Conservation (phyloP, 1,140 invertebrate genomes). For the Mamestra configurata region DNA sequence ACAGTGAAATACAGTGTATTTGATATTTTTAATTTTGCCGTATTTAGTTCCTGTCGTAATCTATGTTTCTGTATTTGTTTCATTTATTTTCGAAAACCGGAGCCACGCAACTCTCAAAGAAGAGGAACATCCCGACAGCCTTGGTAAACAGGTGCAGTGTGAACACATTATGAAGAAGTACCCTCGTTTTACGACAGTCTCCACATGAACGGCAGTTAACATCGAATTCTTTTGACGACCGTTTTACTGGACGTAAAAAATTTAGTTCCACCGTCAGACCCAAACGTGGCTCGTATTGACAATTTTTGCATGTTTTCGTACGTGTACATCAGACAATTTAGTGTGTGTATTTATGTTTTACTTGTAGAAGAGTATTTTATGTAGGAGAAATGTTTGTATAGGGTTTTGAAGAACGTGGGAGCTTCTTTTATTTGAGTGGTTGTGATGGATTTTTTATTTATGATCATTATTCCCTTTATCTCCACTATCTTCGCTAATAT, state of each 20-base stretch:
- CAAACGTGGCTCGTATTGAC: neutral
- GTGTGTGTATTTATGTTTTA: slow-evolving; percentile 11
- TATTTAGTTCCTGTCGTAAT: too few species aligned
- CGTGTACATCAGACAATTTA: neutral
- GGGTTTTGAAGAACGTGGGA: neutral
- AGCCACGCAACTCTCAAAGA: too few species aligned
- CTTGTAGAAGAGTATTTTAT: neutral
- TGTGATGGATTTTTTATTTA: too few species aligned
- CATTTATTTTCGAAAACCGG: too few species aligned
- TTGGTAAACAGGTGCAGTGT: neutral
- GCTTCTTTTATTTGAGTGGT: too few species aligned
- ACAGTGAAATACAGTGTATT: too few species aligned
- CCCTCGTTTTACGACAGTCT: slow-evolving; percentile 64
- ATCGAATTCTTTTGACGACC: slow-evolving; percentile 70
- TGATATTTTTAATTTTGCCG: too few species aligned
- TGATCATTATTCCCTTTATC: too few species aligned
- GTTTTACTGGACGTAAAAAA: slow-evolving; percentile 72
- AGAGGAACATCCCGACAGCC: too few species aligned
- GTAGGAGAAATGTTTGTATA: neutral
- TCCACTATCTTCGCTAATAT: too few species aligned
- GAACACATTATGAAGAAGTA: neutral
- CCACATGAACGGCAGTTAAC: slow-evolving; percentile 66
- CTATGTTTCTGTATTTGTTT: too few species aligned
- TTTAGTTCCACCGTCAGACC: slow-evolving; percentile 62
- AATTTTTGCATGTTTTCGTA: slow-evolving; percentile 6